Percentiles rank a stretch among this genome's conserved stretches.
Evolutionary conservation across 64 coral and sea anemone species (phyloP).

Genomic region (Stichodactyla helianthus): DNA sequence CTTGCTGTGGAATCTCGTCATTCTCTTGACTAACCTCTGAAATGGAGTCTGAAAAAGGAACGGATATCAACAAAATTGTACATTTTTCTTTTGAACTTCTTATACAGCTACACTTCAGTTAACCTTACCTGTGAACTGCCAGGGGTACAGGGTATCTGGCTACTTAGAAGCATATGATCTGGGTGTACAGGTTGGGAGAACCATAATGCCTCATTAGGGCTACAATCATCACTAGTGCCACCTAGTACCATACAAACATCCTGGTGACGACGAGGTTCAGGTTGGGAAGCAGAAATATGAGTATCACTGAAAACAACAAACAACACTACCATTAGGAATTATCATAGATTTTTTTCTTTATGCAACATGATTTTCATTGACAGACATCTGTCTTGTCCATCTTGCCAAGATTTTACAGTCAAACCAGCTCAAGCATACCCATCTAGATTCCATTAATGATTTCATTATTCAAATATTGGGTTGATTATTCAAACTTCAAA

Average conservation of each 20-base stretch:
- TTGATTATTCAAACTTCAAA: too few relatives aligned
- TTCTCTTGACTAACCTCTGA: slow-evolving; percentile 91
- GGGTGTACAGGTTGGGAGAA: slow-evolving; percentile 94
- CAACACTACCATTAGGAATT: neutral
- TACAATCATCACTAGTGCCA: slow-evolving; percentile 37
- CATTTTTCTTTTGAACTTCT: neutral
- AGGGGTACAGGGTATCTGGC: slow-evolving; percentile 76
- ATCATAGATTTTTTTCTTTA: too few relatives aligned
- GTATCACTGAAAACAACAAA: slow-evolving; percentile 44
- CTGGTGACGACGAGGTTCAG: slow-evolving; percentile 64
- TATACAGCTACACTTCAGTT: neutral
- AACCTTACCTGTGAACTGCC: slow-evolving; percentile 80
- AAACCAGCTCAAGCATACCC: too few relatives aligned
- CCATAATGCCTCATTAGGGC: slow-evolving; percentile 60
- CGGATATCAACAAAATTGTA: neutral
- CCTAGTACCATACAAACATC: slow-evolving; percentile 58
- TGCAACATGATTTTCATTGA: too few relatives aligned
- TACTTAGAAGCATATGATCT: slow-evolving; percentile 93
- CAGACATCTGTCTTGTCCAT: too few relatives aligned
- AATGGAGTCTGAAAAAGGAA: slow-evolving; percentile 76
- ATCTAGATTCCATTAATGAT: too few relatives aligned
- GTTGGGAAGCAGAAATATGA: slow-evolving; percentile 84
- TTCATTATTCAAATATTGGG: too few relatives aligned
- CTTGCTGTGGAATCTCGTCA: slow-evolving; percentile 93
- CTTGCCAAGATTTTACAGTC: too few relatives aligned